Conservation (phyloP, 64 coral and sea anemone species). For the Porites australiensis region DNA sequence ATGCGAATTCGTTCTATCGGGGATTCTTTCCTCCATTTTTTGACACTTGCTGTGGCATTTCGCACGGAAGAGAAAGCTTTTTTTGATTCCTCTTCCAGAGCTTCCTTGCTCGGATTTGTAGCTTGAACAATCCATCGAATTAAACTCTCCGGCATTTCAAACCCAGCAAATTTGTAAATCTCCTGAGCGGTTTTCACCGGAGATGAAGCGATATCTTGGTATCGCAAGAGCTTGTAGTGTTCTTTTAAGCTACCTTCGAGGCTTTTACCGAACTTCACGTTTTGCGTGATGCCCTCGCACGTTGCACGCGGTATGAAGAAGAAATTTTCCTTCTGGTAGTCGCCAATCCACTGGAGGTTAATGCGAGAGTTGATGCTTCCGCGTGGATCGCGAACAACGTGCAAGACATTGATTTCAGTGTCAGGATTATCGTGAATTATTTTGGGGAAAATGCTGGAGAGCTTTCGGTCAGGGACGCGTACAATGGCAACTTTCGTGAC, state of each 20-base stretch:
- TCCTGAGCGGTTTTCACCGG: constrained; percentile 51
- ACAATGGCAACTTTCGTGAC: constrained; percentile 60
- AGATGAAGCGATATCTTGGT: constrained; percentile 51
- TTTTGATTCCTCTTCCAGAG: not conserved
- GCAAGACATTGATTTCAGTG: constrained; percentile 60
- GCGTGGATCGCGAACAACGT: constrained; percentile 75
- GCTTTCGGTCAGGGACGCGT: constrained; percentile 50
- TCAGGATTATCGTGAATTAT: constrained; percentile 50
- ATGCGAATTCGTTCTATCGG: constrained; percentile 28
- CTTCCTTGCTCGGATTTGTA: constrained; percentile 60
- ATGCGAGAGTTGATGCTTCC: constrained; percentile 69
- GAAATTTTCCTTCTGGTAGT: constrained; percentile 22
- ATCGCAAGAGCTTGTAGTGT: constrained; percentile 45
- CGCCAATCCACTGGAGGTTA: constrained; percentile 23
- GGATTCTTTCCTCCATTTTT: constrained; percentile 64
- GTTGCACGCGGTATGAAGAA: not conserved
- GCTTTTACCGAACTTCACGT: constrained; percentile 57
- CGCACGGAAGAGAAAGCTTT: constrained; percentile 42
- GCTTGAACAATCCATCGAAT: constrained; percentile 51
- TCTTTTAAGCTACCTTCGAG: constrained; percentile 13
- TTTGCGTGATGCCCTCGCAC: constrained; percentile 54
- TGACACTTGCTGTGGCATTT: constrained; percentile 56
- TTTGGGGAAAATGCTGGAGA: constrained; percentile 49
- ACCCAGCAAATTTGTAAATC: constrained; percentile 76
- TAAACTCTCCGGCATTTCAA: constrained; percentile 44